Evolutionary conservation across 2,113 vertebrate species (phyloP).

Genomic region (Phaethon lepturus): DNA sequence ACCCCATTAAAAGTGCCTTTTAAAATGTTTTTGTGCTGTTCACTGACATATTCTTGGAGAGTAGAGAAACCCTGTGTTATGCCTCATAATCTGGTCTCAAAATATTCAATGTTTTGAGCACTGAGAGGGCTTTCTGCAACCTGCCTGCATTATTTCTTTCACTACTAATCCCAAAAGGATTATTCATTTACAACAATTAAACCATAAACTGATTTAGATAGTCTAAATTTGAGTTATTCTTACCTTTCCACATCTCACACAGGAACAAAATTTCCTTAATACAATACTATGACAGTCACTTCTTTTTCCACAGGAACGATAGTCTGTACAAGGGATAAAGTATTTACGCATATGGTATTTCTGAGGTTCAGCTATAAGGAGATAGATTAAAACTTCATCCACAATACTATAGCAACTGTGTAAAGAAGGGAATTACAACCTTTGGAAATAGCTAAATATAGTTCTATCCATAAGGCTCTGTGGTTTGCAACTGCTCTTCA

Average conservation of each 20-base stretch:
- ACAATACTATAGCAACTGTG: background rate
- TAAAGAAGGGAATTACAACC: background rate
- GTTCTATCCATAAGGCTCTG: background rate
- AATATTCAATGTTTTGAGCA: background rate
- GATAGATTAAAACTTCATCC: background rate
- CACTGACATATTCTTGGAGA: background rate
- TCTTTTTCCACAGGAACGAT: background rate
- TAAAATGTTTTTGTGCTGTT: background rate
- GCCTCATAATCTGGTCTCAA: background rate
- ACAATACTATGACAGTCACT: background rate
- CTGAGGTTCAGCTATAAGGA: background rate
- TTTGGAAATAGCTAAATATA: background rate
- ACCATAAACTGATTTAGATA: background rate
- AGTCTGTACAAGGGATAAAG: background rate
- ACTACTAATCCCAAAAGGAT: background rate
- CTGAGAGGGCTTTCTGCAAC: background rate
- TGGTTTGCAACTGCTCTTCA: background rate
- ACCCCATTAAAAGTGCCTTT: background rate
- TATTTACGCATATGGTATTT: background rate
- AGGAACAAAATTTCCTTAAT: background rate
- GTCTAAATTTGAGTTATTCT: background rate
- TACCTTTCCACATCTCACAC: background rate
- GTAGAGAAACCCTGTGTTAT: background rate
- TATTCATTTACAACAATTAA: background rate
- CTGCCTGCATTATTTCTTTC: background rate